A percentile compares a stretch with the other conserved stretches of the same genome.
phyloP scores from a whole-genome alignment of 1,140 invertebrate genomes.

The Saccostrea glomerata region DNA sequence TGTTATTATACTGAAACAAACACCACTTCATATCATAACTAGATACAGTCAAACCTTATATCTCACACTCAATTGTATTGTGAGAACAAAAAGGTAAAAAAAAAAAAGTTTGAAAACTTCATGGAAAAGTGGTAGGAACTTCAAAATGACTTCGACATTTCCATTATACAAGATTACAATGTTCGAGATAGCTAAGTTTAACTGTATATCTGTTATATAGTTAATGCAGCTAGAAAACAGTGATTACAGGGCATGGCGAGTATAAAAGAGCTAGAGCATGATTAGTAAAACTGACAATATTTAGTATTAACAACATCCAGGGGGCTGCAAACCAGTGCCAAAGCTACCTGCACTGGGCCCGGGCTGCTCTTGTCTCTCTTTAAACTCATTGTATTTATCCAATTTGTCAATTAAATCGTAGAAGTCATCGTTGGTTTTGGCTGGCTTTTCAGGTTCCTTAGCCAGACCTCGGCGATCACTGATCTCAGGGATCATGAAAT shows the following conservation, averaged over 20 bases:
- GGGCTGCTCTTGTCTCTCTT: conserved; percentile 54
- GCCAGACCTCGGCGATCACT: conserved; percentile 63
- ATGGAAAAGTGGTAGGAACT: too few relatives aligned
- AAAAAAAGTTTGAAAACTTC: too few relatives aligned
- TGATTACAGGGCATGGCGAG: not conserved
- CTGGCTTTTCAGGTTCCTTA: conserved; percentile 58
- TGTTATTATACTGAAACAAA: too few relatives aligned
- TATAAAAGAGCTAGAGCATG: not conserved
- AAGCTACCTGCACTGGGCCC: conserved; percentile 48
- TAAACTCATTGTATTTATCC: conserved; percentile 65
- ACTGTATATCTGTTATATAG: not conserved
- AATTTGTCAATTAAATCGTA: conserved; percentile 68
- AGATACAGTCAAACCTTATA: too few relatives aligned
- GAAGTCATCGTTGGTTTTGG: conserved; percentile 68
- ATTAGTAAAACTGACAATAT: not conserved
- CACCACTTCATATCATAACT: too few relatives aligned
- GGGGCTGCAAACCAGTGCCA: conserved; percentile 10
- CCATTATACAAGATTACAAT: too few relatives aligned
- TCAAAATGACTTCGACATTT: too few relatives aligned
- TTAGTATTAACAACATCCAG: not conserved
- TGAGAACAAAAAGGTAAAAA: too few relatives aligned
- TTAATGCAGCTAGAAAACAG: not conserved
- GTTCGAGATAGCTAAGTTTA: too few relatives aligned
- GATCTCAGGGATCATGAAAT: conserved; percentile 62
- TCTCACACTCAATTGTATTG: too few relatives aligned